These are phyloP conservation scores for Drosophila peninsularis DNA, from an alignment of 2,888 invertebrate species.

Conservation along the genomic window DNA sequence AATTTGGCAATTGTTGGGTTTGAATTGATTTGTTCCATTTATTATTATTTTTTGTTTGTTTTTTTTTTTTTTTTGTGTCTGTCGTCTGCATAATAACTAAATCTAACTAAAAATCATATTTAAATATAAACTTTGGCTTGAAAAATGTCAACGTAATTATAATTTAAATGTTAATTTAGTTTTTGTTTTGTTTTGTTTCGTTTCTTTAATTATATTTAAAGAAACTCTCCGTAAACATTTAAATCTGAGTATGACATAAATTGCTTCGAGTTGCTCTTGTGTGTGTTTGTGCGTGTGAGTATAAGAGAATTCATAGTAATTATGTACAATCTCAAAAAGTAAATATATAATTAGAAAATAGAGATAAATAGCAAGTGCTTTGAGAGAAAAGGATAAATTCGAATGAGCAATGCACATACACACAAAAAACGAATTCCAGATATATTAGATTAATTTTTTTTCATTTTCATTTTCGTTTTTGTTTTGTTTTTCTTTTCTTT, in stretches of 20 bases:
- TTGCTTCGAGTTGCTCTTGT: conserved; percentile 57
- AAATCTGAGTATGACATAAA: conserved; percentile 65
- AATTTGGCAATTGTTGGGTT: conserved; percentile 85
- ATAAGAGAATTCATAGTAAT: conserved; percentile 43
- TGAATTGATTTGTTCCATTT: conserved; percentile 69
- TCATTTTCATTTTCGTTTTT: conserved; percentile 20
- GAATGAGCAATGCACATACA: conserved; percentile 71
- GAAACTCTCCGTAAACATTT: conserved; percentile 38
- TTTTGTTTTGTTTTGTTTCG: conserved; percentile 12
- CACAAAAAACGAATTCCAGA: conserved; percentile 60
- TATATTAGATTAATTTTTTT: conserved; percentile 20
- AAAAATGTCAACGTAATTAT: conserved; percentile 78
- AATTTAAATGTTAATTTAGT: conserved; percentile 49
- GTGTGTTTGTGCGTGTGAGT: conserved; percentile 35
- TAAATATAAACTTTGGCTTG: conserved; percentile 83
- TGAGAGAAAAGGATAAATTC: conserved; percentile 37
- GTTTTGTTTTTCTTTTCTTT: conserved; percentile 22
- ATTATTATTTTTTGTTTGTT: conserved; percentile 27
- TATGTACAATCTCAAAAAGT: conserved; percentile 67
- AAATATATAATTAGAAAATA: conserved; percentile 44
- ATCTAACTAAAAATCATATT: conserved; percentile 69
- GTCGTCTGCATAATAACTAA: conserved; percentile 68
- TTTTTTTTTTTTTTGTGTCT: conserved; percentile 34
- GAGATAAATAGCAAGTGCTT: conserved; percentile 21
- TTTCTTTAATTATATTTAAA: conserved; percentile 31